Conservation (phyloP, 2,113 vertebrate genomes). For the Leiothrix lutea region DNA sequence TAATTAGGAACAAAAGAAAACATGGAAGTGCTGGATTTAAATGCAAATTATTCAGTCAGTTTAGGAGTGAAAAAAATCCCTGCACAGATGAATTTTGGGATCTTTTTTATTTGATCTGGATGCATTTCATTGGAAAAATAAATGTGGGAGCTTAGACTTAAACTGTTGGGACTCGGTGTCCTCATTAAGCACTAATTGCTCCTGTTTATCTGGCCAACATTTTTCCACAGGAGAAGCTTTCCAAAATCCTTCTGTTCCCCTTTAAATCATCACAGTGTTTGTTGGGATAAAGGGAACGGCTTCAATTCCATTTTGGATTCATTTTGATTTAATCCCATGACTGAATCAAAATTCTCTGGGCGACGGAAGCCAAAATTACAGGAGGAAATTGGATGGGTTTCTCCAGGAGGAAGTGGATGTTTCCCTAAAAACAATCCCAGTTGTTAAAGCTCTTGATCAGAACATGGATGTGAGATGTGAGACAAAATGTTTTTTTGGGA, state of each 20-base stretch:
- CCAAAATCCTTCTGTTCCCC: neutral
- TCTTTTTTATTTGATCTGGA: neutral
- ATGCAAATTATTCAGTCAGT: neutral
- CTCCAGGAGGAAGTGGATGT: rapidly evolving
- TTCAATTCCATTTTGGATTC: neutral
- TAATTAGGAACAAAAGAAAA: neutral
- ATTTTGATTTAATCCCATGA: neutral
- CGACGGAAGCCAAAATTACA: neutral
- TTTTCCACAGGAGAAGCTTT: neutral
- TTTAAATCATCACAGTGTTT: neutral
- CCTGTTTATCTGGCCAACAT: neutral
- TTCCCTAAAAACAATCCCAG: neutral
- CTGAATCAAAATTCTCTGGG: neutral
- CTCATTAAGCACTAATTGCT: neutral
- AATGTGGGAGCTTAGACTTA: neutral
- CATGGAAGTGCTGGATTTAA: rapidly evolving
- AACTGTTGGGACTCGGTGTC: neutral
- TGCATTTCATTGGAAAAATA: neutral
- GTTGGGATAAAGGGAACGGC: neutral
- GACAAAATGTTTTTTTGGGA: neutral
- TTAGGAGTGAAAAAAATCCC: neutral
- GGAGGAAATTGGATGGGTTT: neutral
- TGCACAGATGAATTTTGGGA: neutral
- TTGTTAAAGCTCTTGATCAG: neutral
- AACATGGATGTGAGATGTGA: rapidly evolving